Base-by-base conservation (phyloP, 2,797 vertebrate genomes). In the Acrocephalus scirpaceus region DNA sequence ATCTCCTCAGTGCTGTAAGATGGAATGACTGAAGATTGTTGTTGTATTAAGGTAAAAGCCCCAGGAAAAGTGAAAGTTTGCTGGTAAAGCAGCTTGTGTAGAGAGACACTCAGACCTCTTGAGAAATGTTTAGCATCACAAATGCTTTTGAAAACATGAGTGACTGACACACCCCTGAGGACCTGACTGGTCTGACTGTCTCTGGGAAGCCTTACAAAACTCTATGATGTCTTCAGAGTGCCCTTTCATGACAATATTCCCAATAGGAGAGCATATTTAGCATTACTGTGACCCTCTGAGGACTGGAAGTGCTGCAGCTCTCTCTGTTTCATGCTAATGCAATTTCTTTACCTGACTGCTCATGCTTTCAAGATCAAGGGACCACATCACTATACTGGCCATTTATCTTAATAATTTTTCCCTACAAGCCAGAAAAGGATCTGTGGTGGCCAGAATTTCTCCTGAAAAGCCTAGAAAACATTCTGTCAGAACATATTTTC, bases 331-430 rank as follows among this genome's bases (percentile, higher is more conserved):
- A 69, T 93, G 77, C 80, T 93, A 75, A 77, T 26, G 40, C 56
- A 61, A 34, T 79, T 94, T 91, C 45, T 87, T 73, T 92, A 85
- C 83, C 45, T 93, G 88, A 57, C 71, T 97, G 95, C 67, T 76
- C 84, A 82, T 57, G 51, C 60, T 87, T 87, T 85, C 60, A 82
- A 36, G 67, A 91, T 74, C 91, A 96, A 89, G 36, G 30, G 29
- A 90, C 36, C 61, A 16, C 5, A 83, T 93, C 75, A 4, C 57
- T 87, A 16, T 40, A 69, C 17, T 48, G 62, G n/a, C 54, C 45
- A n/a, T 89, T 95, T 81, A 74, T 94, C 78, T 85, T 57, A 17
- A 8, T 58, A 36, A 17, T 29, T 95, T 65, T 72, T 45, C 21
- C 7, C 18, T 87, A 16, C 15, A 51, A 79, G 42, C 12, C 48